Evolutionary conservation across 2,888 invertebrate genomes (phyloP), one percentile per base, ranked within the genome.

Genomic region (Platerodrilus igneus): DNA sequence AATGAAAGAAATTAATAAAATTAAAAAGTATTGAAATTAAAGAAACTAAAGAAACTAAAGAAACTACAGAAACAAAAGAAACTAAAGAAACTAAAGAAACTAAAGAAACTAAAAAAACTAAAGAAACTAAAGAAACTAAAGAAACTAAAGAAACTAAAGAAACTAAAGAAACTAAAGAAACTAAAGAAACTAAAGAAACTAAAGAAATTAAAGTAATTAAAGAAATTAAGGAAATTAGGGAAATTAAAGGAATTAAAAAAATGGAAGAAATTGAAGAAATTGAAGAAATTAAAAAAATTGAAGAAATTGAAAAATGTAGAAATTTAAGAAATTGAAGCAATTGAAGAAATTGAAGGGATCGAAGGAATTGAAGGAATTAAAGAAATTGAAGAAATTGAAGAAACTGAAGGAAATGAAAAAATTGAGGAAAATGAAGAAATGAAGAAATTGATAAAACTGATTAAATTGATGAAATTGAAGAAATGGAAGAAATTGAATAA

Each of bases 261-360:
- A 14, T 29, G 31, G 46, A 45, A 26, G 45, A 45, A n/a, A 41
- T 41, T 11, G 37, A 31, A 6, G 31, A 41, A 27, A 16, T 13
- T 11, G 20, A 11, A 15, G 25, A 32, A 15, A 20, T 47, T 23
- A 34, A 32, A 23, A 23, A 10, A 16, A 28, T 3, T n/a, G 20
- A 41, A 26, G 54, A 47, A 3, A 15, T 33, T 10, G 32, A 43
- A 67, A 45, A 63, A 64, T 33, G 59, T 70, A 27, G 56, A 63
- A 3, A 55, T 54, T n/a, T n/a, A n/a, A 6, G 71, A 69, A 31
- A 67, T 69, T 50, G 64, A 68, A 41, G 55, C 68, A 38, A 65
- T 71, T 28, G 69, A 70, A 50, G 69, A 70, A 38, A 65, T 70
- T 32, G 52, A 3, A 56, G 51, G 21, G 44, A 57, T 17, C 14